Percentiles rank a stretch among this genome's conserved stretches.
phyloP scores from a whole-genome alignment of 1,140 invertebrate genomes.

The Trichogramma pretiosum region DNA sequence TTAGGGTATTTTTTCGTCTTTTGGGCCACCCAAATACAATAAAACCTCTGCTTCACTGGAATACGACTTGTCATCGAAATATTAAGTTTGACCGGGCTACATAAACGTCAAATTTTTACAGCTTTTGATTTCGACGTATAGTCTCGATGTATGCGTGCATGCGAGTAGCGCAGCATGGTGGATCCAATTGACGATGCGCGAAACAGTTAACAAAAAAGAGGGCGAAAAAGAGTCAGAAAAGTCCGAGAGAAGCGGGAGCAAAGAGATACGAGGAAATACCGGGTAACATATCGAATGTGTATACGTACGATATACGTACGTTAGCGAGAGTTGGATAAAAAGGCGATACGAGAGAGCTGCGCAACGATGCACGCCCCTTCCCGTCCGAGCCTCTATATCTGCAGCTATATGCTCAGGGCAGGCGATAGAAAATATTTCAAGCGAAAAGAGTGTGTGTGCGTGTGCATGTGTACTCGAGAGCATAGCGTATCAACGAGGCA shows the following conservation, averaged over 20 bases:
- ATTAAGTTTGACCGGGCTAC: no score
- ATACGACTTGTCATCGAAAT: no score
- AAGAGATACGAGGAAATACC: not conserved
- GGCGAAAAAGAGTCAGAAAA: not conserved
- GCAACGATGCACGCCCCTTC: not conserved
- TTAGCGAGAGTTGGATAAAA: not conserved
- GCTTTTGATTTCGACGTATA: no score
- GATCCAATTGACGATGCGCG: not conserved
- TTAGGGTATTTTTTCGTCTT: no score
- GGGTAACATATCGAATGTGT: not conserved
- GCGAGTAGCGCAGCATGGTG: not conserved
- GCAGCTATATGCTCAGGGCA: no score
- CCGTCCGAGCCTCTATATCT: no score
- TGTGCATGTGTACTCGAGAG: not conserved
- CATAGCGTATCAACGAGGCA: not conserved
- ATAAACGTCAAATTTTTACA: no score
- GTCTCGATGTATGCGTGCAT: no score
- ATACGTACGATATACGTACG: not conserved
- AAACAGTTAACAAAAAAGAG: not conserved
- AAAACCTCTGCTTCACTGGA: no score
- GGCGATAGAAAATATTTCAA: constrained; percentile 3
- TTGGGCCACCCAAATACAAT: no score
- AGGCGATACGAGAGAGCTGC: not conserved
- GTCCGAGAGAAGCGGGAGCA: not conserved
- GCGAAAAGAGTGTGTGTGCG: not conserved